A percentile compares a stretch with the other conserved stretches of the same genome.
These are phyloP conservation scores for Vombatus ursinus DNA, from an alignment of 2,113 vertebrate species.

Conservation along the genomic window DNA sequence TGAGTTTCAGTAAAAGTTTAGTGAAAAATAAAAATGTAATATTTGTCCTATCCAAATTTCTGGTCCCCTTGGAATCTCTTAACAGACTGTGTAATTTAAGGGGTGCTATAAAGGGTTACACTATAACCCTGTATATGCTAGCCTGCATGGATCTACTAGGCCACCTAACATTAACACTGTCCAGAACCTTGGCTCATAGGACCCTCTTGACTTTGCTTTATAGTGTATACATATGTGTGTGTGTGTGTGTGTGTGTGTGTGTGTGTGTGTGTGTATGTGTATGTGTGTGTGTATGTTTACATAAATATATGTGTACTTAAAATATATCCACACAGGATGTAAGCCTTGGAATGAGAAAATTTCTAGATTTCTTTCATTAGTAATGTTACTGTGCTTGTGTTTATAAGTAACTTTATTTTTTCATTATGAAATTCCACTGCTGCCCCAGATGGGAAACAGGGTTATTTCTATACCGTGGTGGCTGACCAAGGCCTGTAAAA, in stretches of 20 bases:
- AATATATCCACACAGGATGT: neutral
- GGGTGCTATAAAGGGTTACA: neutral
- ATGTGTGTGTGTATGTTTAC: no score
- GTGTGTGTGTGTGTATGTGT: no score
- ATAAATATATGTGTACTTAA: neutral
- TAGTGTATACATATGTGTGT: neutral
- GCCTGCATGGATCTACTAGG: neutral
- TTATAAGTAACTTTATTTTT: neutral
- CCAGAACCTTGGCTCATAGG: neutral
- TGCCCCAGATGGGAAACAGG: neutral
- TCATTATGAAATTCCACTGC: neutral
- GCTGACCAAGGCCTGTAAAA: neutral
- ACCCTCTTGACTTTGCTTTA: neutral
- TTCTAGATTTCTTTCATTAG: neutral
- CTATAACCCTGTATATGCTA: neutral
- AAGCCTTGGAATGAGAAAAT: neutral
- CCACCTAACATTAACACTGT: neutral
- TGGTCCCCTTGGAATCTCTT: no score
- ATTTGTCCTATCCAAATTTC: no score
- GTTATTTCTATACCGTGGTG: neutral
- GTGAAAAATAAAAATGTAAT: no score
- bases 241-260: no score
- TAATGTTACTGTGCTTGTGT: neutral
- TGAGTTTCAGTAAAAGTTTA: no score
- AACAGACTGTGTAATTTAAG: neutral